These are phyloP conservation scores for Ooceraea biroi DNA, from an alignment of 1,140 invertebrate species.

Conservation along the genomic window DNA sequence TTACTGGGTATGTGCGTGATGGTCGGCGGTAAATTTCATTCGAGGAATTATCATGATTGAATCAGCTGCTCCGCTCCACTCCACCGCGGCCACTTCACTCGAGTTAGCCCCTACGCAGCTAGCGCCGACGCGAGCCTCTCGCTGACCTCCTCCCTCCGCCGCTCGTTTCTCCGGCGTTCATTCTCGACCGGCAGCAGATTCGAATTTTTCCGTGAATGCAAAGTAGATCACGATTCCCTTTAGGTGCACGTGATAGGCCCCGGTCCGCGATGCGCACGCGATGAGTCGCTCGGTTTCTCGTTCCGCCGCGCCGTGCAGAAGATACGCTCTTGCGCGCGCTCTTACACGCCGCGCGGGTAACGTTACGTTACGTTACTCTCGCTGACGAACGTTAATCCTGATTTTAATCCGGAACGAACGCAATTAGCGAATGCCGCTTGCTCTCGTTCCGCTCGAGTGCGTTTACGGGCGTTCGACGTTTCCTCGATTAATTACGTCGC, in stretches of 20 bases:
- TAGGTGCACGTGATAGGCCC: conserved; percentile 15
- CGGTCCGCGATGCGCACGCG: conserved; percentile 11
- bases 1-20: conserved; percentile 82
- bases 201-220: conserved; percentile 68
- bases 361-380: background rate
- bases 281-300: conserved; percentile 12
- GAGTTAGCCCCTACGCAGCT: conserved; percentile 51
- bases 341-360: background rate
- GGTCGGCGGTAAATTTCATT: conserved; percentile 86
- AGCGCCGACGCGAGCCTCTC: conserved; percentile 49
- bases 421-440: background rate
- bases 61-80: conserved; percentile 81
- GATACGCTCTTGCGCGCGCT: background rate
- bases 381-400: background rate
- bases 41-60: conserved; percentile 86
- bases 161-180: background rate
- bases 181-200: conserved; percentile 41
- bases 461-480: conserved; percentile 3
- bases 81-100: conserved; percentile 72
- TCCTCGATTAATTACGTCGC: conserved; percentile 44
- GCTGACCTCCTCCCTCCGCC: conserved; percentile 18
- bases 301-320: background rate
- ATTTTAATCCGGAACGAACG: conserved; percentile 1
- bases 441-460: conserved; percentile 13
- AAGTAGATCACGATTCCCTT: conserved; percentile 39